Evolutionary conservation across 2,797 vertebrate species (phyloP).

Genomic region (Lagorchestes hirsutus): DNA sequence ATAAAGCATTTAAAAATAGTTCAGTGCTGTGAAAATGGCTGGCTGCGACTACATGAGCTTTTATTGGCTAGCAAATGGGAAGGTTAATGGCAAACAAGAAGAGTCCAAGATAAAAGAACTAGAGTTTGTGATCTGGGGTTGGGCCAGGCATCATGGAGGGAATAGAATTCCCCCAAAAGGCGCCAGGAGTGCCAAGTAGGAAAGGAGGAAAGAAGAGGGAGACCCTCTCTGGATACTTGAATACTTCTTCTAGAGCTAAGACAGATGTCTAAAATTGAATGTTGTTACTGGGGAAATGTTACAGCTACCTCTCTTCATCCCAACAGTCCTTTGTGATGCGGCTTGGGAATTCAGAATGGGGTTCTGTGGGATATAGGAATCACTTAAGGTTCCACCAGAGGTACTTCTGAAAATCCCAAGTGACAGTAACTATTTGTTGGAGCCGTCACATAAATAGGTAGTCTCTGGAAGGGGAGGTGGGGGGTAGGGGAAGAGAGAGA

Average conservation of each 20-base stretch:
- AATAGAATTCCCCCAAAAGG: neutral
- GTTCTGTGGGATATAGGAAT: neutral
- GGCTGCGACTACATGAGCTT: neutral
- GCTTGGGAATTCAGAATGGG: neutral
- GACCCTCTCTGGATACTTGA: neutral
- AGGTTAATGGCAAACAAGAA: neutral
- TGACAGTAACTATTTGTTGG: neutral
- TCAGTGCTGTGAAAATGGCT: neutral
- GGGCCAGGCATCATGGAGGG: neutral
- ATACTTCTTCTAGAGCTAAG: neutral
- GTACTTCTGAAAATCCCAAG: neutral
- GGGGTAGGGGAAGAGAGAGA: too few species aligned
- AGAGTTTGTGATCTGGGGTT: neutral
- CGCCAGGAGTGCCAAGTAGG: neutral
- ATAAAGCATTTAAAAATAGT: slow-evolving; percentile 8
- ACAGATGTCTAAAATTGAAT: neutral
- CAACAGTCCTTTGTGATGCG: neutral
- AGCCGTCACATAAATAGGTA: neutral
- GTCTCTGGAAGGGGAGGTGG: neutral
- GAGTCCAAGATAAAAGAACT: neutral
- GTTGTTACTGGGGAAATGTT: neutral
- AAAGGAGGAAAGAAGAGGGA: neutral
- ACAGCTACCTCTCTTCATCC: neutral
- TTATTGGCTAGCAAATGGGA: neutral
- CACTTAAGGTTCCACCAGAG: neutral